These are phyloP conservation scores for Andrena flavipes DNA, from an alignment of 2,888 invertebrate species.

Conservation along the genomic window DNA sequence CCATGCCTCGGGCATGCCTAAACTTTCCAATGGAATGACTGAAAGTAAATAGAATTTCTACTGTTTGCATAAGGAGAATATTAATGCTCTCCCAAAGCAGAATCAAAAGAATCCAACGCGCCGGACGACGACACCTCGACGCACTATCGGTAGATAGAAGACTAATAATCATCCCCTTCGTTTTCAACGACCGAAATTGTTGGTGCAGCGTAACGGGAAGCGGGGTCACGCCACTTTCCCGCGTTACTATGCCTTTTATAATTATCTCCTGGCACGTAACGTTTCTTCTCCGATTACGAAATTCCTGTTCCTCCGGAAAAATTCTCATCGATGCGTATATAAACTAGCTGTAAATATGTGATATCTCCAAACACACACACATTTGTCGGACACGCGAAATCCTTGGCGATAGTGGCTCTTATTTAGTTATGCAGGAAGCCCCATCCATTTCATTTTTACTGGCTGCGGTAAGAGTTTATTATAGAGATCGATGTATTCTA, in stretches of 20 bases:
- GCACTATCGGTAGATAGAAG: slow-evolving; percentile 21
- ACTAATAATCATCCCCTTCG: slow-evolving; percentile 41
- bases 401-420: slow-evolving; percentile 47
- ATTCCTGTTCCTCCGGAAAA: slow-evolving; percentile 41
- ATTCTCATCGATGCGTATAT: slow-evolving; percentile 39
- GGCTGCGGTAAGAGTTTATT: slow-evolving; percentile 47
- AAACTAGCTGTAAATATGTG: slow-evolving; percentile 60
- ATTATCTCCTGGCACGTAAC: slow-evolving; percentile 36
- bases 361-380: slow-evolving; percentile 45
- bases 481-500: slow-evolving; percentile 42
- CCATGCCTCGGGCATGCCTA: slow-evolving; percentile 49
- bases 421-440: slow-evolving; percentile 61
- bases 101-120: slow-evolving; percentile 35
- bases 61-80: slow-evolving; percentile 46
- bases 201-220: slow-evolving; percentile 46
- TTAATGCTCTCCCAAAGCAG: slow-evolving; percentile 29
- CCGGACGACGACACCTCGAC: slow-evolving; percentile 34
- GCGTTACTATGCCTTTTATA: slow-evolving; percentile 51
- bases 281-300: slow-evolving; percentile 42
- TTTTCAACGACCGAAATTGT: slow-evolving; percentile 22
- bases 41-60: slow-evolving; percentile 68
- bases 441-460: slow-evolving; percentile 55
- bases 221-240: slow-evolving; percentile 49
- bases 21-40: slow-evolving; percentile 54
- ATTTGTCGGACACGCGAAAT: slow-evolving; percentile 56